Evolutionary conservation across 1,140 invertebrate species (phyloP).

Genomic region (Goniozus legneri): DNA sequence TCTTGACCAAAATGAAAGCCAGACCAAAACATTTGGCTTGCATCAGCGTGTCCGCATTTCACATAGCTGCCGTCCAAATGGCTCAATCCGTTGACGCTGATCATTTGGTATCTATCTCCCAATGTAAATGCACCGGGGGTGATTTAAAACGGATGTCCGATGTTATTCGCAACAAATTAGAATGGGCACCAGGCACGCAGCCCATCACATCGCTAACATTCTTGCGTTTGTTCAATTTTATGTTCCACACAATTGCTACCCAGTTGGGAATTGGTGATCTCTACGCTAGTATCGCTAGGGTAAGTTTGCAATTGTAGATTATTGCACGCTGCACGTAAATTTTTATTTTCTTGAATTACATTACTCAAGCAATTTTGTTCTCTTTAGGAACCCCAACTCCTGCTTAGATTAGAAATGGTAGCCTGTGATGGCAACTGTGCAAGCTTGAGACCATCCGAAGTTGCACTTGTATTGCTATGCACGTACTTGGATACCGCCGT

Average conservation of each 20-base stretch:
- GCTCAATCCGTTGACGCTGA: slow-evolving; percentile 41
- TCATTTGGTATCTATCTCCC: slow-evolving; percentile 59
- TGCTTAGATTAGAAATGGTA: slow-evolving; percentile 67
- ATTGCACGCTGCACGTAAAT: background rate
- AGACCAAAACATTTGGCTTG: slow-evolving; percentile 68
- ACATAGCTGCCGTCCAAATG: slow-evolving; percentile 59
- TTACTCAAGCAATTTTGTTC: slow-evolving; percentile 1
- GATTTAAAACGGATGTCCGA: slow-evolving; percentile 72
- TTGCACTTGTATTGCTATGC: slow-evolving; percentile 69
- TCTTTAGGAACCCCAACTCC: slow-evolving; percentile 58
- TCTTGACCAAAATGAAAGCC: slow-evolving; percentile 70
- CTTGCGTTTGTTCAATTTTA: slow-evolving; percentile 61
- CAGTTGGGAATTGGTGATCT: slow-evolving; percentile 52
- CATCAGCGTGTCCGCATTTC: slow-evolving; percentile 68
- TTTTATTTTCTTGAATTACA: slow-evolving; percentile 1
- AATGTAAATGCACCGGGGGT: slow-evolving; percentile 72
- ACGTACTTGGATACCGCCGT: slow-evolving; percentile 60
- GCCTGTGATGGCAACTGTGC: slow-evolving; percentile 68
- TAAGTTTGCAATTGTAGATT: slow-evolving; percentile 15
- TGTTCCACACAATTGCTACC: slow-evolving; percentile 57
- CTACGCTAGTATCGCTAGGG: slow-evolving; percentile 44
- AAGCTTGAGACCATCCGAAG: slow-evolving; percentile 62
- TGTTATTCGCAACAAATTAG: slow-evolving; percentile 68
- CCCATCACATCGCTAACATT: slow-evolving; percentile 66
- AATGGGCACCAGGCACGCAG: slow-evolving; percentile 56